Base-by-base conservation (phyloP, 2,113 vertebrate genomes). In the Vireo altiloquus region DNA sequence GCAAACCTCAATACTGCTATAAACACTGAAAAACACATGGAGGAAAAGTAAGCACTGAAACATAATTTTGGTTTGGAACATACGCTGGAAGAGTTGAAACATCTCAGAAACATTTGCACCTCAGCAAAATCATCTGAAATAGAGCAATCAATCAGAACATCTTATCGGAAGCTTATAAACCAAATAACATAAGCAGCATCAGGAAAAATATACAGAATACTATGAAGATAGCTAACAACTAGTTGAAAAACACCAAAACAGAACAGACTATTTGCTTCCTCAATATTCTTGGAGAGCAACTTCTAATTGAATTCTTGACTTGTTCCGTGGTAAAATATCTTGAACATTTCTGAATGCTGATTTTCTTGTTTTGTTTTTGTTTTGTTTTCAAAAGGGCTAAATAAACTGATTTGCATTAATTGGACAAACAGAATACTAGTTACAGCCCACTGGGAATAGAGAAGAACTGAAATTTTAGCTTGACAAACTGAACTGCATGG, bases 351-450 rank as follows among this genome's bases (percentile, higher is more conserved):
- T 87, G 71, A 81, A 78, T 7, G 12, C 17, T 0, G 2, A 27
- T 79, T 85, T 90, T 82, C n/a, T 42, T 57, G 10, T 16, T 52
- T 50, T 39, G 23, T 10, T 72, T 35, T 9, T 13, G 53, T 63
- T 93, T 81, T 80, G 40, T 84, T 90, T 87, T 81, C 42, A 61
- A n/a, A 70, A 89, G 53, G 59, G 23, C 27, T 83, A 80, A 78
- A 86, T 75, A 79, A 95, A 92, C 30, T 68, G 60, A 77, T 92
- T 87, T 89, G 71, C 68, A 89, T 78, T 83, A 96, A 77, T 4
- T 87, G 66, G 86, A 49, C 76, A 77, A 88, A 74, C 37, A 86
- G 68, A 86, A 92, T 83, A 71, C 40, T 50, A 80, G 44, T 90
- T 60, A 60, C n/a, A 88, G 76, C n/a, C 31, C 1, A 3, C 0